Evolutionary conservation across 2,888 invertebrate species (phyloP), one percentile per base, ranked within the genome.

Genomic region (Tupiocoris notatus): DNA sequence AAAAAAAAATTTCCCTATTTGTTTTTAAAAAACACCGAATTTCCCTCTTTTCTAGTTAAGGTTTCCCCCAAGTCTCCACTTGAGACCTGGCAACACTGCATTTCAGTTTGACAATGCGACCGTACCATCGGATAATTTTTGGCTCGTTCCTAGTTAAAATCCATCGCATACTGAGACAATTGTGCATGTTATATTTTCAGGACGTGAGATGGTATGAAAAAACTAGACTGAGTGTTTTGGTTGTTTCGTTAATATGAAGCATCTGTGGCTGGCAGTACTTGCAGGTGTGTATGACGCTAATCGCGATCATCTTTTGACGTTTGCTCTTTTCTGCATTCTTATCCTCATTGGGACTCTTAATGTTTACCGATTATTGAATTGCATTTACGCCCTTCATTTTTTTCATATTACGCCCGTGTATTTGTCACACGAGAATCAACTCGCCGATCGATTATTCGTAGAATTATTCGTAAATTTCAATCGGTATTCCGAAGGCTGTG

Each of bases 261-360:
- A 62, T 25, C 73, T 73, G 57, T 73, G 73, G 73, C 73, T 73
- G 73, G 73, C 62, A 39, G 24, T 73, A 25, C 62, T 73, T 54
- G 62, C 73, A 62, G 73, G 73, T 73, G 62, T 62, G 73, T 73
- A 73, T 62, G 23, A 39, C 39, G 39, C 39, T 39, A 39, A 39
- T 39, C 39, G 39, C 39, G 39, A 39, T 7, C n/a, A 7, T 7
- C 59, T 59, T n/a, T n/a, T 59, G n/a, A 18, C n/a, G 18, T 18
- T 59, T 59, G 59, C 3, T 59, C 3, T 59, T 59, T 59, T 39
- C 39, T n/a, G 59, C n/a, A 59, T n/a, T 59, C 59, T 3, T 39
- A 39, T 39, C 12, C 39, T 39, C 3, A 39, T 39, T 39, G 39
- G 39, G 39, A n/a, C 12, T 39, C 39, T 39, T 39, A 3, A 39